Evolutionary conservation across 2,113 vertebrate genomes (phyloP), one percentile per base, ranked within the genome.

Genomic region (Nyctereutes procyonoides): DNA sequence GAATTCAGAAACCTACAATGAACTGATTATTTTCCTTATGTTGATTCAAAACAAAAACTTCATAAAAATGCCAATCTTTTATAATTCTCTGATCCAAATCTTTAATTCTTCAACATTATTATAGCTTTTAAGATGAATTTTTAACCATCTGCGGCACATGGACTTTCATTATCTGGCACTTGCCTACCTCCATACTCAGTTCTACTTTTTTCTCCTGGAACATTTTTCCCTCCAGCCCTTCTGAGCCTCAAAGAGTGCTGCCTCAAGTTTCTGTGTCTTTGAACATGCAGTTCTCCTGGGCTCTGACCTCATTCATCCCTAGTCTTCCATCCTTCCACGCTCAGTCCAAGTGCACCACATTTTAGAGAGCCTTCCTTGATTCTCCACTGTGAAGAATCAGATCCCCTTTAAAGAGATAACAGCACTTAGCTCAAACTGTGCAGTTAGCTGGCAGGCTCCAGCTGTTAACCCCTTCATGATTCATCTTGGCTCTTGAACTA

Each of bases 21-120:
- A 30, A 28, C 2, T 30, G 16, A 8, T 16, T 35, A 11, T 88
- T 79, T 82, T 84, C 65, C 9, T 69, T 9, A 71, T 26, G 38
- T 79, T 74, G n/a, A 19, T 94, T 96, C 63, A 97, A 90, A 82
- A 32, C 2, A 62, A 43, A 5, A 67, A 32, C 35, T 60, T 96
- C 38, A 63, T 56, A 69, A 79, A 86, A 88, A 67, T 26, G 10
- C 26, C 17, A 69, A 13, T 76, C 12, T 67, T 67, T 71, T 87
- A 53, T 69, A 74, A 90, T 77, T 71, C 19, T 62, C 32, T 69
- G 65, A 88, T 77, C 11, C 43, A 73, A 63, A 77, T 63, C 1
- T 4, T 84, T 24, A 79, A 38, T 48, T 3, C 3, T 60, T 65
- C 6, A 74, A 15, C 43, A 35, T 58, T 11, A 56, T 56, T 65